Evolutionary conservation across 2,113 vertebrate species (phyloP).

Genomic region (Sporophila hypoxantha): DNA sequence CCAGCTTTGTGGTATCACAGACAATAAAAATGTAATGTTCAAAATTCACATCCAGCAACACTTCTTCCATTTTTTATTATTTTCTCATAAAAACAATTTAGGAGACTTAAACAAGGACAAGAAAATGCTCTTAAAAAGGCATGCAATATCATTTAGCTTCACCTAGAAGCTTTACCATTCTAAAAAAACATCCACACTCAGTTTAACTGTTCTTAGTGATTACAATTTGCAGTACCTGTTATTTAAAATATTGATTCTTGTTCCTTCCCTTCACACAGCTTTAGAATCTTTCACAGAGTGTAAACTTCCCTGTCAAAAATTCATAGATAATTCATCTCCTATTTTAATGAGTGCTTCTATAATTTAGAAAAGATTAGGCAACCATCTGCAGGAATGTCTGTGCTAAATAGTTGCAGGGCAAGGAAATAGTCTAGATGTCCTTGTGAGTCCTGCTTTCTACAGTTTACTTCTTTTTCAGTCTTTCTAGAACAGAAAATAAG

Average conservation of each 20-base stretch:
- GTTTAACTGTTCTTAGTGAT: background rate
- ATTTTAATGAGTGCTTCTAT: constrained; percentile 5
- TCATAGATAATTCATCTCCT: background rate
- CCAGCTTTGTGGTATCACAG: background rate
- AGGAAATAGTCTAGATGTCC: background rate
- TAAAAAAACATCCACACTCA: background rate
- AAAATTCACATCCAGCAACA: background rate
- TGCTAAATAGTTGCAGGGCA: background rate
- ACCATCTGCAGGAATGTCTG: constrained; percentile 3
- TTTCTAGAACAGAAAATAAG: background rate
- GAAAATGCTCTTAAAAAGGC: background rate
- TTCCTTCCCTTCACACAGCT: background rate
- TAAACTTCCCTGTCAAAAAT: background rate
- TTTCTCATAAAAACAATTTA: background rate
- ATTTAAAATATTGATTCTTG: background rate
- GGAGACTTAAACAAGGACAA: background rate
- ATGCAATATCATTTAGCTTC: background rate
- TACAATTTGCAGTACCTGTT: background rate
- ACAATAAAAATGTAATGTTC: background rate
- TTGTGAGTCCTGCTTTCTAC: background rate
- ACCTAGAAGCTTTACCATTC: background rate
- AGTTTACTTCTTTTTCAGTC: background rate
- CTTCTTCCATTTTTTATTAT: background rate
- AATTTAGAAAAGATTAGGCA: constrained; percentile 23
- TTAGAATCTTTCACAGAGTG: background rate